These are phyloP conservation scores for Dreissena polymorpha DNA, from an alignment of 1,140 invertebrate species.

Conservation along the genomic window DNA sequence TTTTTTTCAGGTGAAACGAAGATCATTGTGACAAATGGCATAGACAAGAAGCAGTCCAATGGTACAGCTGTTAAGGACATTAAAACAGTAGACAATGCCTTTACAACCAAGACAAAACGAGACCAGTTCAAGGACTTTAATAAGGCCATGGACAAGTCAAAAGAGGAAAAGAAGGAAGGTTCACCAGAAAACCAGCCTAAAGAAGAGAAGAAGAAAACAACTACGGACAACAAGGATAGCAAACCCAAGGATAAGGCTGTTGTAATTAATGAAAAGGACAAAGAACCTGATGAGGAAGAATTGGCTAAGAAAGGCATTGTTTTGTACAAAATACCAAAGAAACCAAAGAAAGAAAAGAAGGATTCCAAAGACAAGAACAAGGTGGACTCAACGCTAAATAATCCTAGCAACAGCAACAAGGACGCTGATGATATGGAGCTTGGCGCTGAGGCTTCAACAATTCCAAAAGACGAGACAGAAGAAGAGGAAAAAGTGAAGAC, in stretches of 20 bases:
- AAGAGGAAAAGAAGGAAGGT: conserved; percentile 24
- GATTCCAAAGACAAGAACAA: conserved; percentile 54
- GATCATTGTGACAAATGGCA: conserved; percentile 4
- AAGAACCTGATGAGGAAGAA: not conserved
- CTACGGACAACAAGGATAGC: conserved; percentile 1
- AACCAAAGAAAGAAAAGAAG: conserved; percentile 52
- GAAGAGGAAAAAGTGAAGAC: conserved; percentile 61
- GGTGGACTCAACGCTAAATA: conserved; percentile 31
- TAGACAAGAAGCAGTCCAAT: conserved; percentile 26
- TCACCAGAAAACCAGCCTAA: not conserved
- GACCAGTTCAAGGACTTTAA: conserved; percentile 60
- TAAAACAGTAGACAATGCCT: conserved; percentile 45
- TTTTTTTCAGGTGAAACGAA: too few relatives aligned
- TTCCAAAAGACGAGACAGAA: conserved; percentile 56
- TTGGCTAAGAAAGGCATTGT: conserved; percentile 11
- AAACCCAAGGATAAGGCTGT: conserved; percentile 19
- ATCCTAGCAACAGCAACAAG: conserved; percentile 10
- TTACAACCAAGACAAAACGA: conserved; percentile 52
- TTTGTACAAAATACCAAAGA: conserved; percentile 22
- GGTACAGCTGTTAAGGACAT: conserved; percentile 23
- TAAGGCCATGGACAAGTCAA: conserved; percentile 50
- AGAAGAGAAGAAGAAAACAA: conserved; percentile 8
- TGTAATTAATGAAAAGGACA: not conserved
- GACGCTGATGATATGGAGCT: conserved; percentile 58
- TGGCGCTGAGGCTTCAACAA: conserved; percentile 61